Evolutionary conservation across 2,888 invertebrate genomes (phyloP).

Genomic region (Arrhopalites spinosus): DNA sequence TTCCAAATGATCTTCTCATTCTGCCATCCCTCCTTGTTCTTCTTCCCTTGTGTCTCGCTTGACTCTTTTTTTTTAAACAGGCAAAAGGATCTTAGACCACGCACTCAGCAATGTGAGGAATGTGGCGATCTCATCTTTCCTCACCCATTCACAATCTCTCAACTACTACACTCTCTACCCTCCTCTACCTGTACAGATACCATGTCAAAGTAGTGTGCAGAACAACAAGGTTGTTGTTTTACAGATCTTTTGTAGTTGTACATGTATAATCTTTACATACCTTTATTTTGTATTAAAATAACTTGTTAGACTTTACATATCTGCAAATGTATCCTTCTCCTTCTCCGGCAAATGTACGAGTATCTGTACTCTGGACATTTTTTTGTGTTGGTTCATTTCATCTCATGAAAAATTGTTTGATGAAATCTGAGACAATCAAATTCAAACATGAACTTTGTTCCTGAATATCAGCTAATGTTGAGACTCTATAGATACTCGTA

Average conservation of each 20-base stretch:
- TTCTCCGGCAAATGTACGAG: neutral
- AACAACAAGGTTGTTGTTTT: no score
- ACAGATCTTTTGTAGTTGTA: no score
- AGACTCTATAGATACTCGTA: neutral
- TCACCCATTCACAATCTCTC: slow-evolving; percentile 45
- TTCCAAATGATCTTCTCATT: neutral
- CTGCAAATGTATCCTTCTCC: neutral
- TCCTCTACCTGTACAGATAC: neutral
- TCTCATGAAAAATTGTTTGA: slow-evolving; percentile 16
- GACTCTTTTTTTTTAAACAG: neutral
- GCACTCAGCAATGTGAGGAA: slow-evolving; percentile 45
- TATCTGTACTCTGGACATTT: slow-evolving; percentile 19
- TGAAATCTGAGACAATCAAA: slow-evolving; percentile 33
- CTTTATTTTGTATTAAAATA: no score
- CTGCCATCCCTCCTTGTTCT: neutral
- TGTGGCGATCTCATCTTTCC: slow-evolving; percentile 54
- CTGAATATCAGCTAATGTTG: neutral
- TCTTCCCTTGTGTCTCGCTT: neutral
- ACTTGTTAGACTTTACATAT: no score
- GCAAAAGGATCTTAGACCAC: slow-evolving; percentile 21
- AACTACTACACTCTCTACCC: neutral
- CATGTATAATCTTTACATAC: no score
- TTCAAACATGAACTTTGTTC: neutral
- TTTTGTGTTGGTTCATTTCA: slow-evolving; percentile 30
- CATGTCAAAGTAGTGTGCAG: no score